Conservation (phyloP, 2,888 invertebrate species). For the Subacronicta megacephala region DNA sequence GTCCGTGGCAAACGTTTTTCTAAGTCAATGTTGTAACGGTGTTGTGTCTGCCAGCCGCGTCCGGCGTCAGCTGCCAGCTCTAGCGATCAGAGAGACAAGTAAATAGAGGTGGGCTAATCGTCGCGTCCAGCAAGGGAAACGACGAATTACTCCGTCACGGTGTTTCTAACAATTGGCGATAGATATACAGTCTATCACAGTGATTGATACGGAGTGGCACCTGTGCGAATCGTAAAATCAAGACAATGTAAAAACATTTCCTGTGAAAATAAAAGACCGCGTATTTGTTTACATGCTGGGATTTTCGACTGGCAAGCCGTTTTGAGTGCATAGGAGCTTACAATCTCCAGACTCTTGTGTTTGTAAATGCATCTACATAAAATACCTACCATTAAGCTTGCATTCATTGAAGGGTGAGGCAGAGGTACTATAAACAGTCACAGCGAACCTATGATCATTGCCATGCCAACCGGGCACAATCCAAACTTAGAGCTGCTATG, state of each 20-base stretch:
- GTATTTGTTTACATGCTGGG: too few relatives aligned
- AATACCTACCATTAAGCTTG: too few relatives aligned
- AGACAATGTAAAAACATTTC: conserved; percentile 23
- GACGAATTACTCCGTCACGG: conserved; percentile 87
- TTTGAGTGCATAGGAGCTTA: too few relatives aligned
- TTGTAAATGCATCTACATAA: too few relatives aligned
- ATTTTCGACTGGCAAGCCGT: too few relatives aligned
- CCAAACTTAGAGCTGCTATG: too few relatives aligned
- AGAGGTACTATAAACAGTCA: too few relatives aligned
- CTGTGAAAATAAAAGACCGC: conserved; percentile 10
- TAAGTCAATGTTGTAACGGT: conserved; percentile 87
- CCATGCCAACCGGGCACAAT: too few relatives aligned
- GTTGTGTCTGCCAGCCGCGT: conserved; percentile 82
- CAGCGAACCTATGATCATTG: too few relatives aligned
- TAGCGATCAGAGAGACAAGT: conserved; percentile 83
- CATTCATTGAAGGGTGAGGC: too few relatives aligned
- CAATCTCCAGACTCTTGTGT: too few relatives aligned
- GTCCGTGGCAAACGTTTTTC: conserved; percentile 86
- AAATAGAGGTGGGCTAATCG: conserved; percentile 88
- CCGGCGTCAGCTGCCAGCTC: conserved; percentile 88
- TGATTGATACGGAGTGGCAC: conserved; percentile 68
- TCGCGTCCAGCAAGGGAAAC: conserved; percentile 87
- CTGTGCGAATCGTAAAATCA: conserved; percentile 59
- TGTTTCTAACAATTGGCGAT: conserved; percentile 81
- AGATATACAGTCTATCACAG: conserved; percentile 60